These are phyloP conservation scores for Upupa epops DNA, from an alignment of 2,113 vertebrate species.

Conservation along the genomic window DNA sequence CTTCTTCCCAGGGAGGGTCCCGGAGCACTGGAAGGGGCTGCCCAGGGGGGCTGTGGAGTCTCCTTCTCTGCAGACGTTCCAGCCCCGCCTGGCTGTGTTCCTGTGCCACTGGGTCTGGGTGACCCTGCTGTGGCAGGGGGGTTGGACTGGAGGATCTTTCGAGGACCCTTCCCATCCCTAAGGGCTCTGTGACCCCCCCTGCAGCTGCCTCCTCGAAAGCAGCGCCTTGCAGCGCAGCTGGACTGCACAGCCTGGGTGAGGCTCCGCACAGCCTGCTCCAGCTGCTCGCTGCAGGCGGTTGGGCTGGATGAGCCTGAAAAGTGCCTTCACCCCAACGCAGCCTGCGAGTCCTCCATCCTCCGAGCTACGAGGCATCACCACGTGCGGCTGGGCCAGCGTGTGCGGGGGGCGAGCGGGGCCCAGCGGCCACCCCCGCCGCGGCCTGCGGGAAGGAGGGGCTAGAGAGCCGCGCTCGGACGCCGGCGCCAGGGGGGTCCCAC, in stretches of 20 bases:
- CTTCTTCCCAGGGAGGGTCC: too few relatives aligned
- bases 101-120: too few relatives aligned
- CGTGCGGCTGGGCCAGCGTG: background rate
- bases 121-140: background rate
- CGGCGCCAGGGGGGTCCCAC: background rate
- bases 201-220: too few relatives aligned
- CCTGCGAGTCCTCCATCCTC: background rate
- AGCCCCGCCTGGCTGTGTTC: too few relatives aligned
- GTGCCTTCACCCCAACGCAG: background rate
- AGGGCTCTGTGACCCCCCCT: too few relatives aligned
- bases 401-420: accelerated
- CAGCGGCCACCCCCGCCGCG: accelerated
- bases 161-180: background rate
- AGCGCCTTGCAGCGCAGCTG: too few relatives aligned
- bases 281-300: too few relatives aligned
- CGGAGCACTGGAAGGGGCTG: too few relatives aligned
- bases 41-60: too few relatives aligned
- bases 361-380: accelerated
- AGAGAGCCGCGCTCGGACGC: background rate
- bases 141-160: background rate
- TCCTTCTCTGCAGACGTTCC: too few relatives aligned
- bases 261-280: too few relatives aligned
- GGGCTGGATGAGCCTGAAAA: background rate
- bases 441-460: background rate
- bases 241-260: too few relatives aligned